Evolutionary conservation across 2,113 vertebrate genomes (phyloP), one percentile per base, ranked within the genome.

Genomic region (Nibea coibor): DNA sequence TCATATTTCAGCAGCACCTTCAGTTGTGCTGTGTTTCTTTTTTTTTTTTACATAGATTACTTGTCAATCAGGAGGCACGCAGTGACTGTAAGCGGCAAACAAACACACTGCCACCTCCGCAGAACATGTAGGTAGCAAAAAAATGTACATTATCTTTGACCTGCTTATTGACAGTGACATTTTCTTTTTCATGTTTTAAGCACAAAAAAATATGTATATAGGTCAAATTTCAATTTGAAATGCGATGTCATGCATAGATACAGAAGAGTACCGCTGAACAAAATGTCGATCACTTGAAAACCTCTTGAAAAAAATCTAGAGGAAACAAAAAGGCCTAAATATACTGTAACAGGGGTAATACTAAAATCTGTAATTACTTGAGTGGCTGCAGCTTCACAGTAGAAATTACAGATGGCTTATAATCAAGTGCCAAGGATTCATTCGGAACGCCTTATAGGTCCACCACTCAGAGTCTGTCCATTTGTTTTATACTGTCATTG

Each of bases 11-110:
- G 81, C 47, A 68, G 73, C 65, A 69, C 17, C 17, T 58, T 57
- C 58, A 20, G 71, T 15, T 72, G 39, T 56, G 47, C 7, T 31
- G 70, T 53, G 20, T 35, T 35, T 31, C 6, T 31, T 31, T 50
- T 67, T 59, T 17, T 48, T 8, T 28, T 65, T 72, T 24, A 53
- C 22, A 50, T 42, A 22, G 53, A 54, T 78, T 16, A 12, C 45
- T 22, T 56, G 65, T 75, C 80, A 75, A 9, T 82, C 80, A 19
- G 15, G 31, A 68, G 62, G 42, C 59, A 22, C 19, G 45, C 10
- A 10, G 26, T 15, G 24, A 59, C 11, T 2, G 69, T 45, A 14
- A 9, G 8, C 39, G 12, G 50, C 53, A 67, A 74, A 58, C 59
- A 35, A 39, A 39, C 35, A 39, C 35, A 39, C 2, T 22, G 43